phyloP scores from a whole-genome alignment of 2,888 invertebrate genomes.

The Sarcophaga carnaria region DNA sequence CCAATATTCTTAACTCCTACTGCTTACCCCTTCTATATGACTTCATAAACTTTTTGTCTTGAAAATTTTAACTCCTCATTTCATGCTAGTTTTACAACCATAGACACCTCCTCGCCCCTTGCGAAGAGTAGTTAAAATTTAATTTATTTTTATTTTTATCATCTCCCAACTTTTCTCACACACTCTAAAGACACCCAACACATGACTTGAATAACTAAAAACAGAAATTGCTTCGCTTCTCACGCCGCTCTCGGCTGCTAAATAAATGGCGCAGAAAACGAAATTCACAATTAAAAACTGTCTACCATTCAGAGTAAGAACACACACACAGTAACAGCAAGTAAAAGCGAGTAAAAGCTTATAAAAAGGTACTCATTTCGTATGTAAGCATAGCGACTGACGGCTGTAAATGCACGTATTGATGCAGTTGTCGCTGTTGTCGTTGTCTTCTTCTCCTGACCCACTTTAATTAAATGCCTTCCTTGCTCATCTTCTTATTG shows the following conservation, averaged over 20 bases:
- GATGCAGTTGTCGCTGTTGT: background rate
- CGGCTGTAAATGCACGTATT: background rate
- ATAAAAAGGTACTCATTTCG: background rate
- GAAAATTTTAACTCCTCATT: too few species aligned
- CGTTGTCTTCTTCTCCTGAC: slow-evolving; percentile 37
- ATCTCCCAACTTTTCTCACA: background rate
- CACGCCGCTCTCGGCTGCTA: background rate
- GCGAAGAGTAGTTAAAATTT: background rate
- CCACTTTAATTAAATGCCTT: slow-evolving; percentile 58
- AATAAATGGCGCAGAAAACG: background rate
- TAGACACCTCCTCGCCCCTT: background rate
- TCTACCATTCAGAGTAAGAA: background rate
- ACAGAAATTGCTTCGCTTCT: too few species aligned
- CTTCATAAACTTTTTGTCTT: too few species aligned
- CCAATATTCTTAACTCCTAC: too few species aligned
- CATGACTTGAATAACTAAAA: too few species aligned
- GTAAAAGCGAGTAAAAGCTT: background rate
- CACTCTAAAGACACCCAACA: background rate
- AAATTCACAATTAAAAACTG: slow-evolving; percentile 25
- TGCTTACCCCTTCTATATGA: too few species aligned
- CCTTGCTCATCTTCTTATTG: background rate
- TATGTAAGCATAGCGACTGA: background rate
- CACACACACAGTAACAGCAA: background rate
- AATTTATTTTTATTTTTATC: background rate
- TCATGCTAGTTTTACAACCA: background rate